Evolutionary conservation across 2,888 invertebrate genomes (phyloP).

Genomic region (Meloe dianella): DNA sequence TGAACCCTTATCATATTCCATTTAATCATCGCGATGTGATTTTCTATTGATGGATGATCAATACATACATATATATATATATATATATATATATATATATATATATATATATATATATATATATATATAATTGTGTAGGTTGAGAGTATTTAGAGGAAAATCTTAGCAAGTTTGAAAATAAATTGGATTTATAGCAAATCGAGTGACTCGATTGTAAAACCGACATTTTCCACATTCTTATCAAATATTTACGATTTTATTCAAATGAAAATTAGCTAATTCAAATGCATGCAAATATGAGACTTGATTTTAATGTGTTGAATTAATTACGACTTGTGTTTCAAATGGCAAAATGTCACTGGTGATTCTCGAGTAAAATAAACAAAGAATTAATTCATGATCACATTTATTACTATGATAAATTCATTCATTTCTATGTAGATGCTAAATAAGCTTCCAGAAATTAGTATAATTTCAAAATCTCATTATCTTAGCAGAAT

Average conservation of each 20-base stretch:
- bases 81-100: too few relatives aligned
- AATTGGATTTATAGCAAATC: not conserved
- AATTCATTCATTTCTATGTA: too few relatives aligned
- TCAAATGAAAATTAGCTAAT: not conserved
- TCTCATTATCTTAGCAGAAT: not conserved
- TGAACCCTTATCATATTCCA: not conserved
- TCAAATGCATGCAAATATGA: not conserved
- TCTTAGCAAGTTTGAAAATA: not conserved
- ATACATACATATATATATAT: too few relatives aligned
- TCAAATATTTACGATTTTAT: not conserved
- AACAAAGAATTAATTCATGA: not conserved
- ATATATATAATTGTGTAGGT: too few relatives aligned
- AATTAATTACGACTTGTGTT: not conserved
- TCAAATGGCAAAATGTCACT: too few relatives aligned
- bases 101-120: too few relatives aligned
- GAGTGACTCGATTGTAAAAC: not conserved
- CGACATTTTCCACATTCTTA: not conserved
- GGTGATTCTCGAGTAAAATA: too few relatives aligned
- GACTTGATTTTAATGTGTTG: too few relatives aligned
- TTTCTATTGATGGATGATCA: not conserved
- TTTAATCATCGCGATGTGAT: not conserved
- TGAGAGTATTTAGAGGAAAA: not conserved
- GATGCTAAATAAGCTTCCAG: too few relatives aligned
- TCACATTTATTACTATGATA: too few relatives aligned
- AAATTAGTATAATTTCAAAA: not conserved